Evolutionary conservation across 2,113 vertebrate species (phyloP), one percentile per base, ranked within the genome.

Genomic region (Connochaetes taurinus): DNA sequence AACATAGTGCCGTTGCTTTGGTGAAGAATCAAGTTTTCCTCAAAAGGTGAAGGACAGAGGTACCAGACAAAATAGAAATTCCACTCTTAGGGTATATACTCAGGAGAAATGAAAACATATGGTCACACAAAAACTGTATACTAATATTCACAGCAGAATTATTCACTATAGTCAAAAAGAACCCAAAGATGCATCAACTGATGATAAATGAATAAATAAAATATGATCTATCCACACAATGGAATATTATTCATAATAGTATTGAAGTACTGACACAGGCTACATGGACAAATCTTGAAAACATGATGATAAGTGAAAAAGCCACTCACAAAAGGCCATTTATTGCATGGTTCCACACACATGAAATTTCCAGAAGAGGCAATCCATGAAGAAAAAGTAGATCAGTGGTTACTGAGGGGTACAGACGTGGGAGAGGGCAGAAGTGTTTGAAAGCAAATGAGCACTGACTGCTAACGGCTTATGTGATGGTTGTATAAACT

Each of bases 381-480:
- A n/a, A 47, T 29, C 23, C 33, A 67, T 1, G 94, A 29, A 88
- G 19, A 94, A 50, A 82, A 64, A 89, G 43, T 19, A 40, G 45
- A 82, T 21, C 36, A 60, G 45, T 13, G 40, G 71, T 36, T 87
- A 33, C 40, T 50, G 23, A 27, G 5, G 43, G 47, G 33, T 25
- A 36, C 0, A 3, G 36, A 36, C 5, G 0, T 23, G 10, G 33
- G 4, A 71, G 31, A 1, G 0, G 6, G 21, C 17, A 15, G 53
- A 27, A 21, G 7, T 15, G 9, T 36, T 23, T 40, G 36, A 78
- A n/a, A 86, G 16, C 83, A 88, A 91, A 57, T 40, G 43, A 58
- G 23, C 6, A 36, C 8, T 76, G 78, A 80, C 19, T 58, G 27
- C 55, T 88, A 78, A 88, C 33, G 47, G 11, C 8, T 40, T 53